A percentile compares a stretch with the other conserved stretches of the same genome.
These are phyloP conservation scores for Blomia tropicalis DNA, from an alignment of 2,888 invertebrate genomes.

Conservation along the genomic window DNA sequence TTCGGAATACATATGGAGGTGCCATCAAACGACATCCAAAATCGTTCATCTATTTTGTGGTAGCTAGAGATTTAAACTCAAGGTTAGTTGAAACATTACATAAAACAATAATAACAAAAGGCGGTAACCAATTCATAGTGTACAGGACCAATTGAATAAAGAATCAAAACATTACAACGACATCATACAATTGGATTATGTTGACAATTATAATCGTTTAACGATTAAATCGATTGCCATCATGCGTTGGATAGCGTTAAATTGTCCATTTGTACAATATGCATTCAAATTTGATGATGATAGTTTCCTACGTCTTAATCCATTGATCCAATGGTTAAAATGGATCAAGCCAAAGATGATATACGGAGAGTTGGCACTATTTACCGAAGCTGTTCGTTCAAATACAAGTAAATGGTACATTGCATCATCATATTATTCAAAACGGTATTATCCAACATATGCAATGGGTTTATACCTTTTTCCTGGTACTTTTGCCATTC, in stretches of 20 bases:
- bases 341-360: neutral
- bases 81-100: neutral
- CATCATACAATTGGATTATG: conserved; percentile 1
- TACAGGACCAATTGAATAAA: neutral
- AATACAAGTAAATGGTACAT: neutral
- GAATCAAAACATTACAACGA: neutral
- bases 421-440: neutral
- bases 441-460: neutral
- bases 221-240: conserved; percentile 15
- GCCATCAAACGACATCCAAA: neutral
- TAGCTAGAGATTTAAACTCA: neutral
- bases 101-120: neutral
- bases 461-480: neutral
- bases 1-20: neutral
- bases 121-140: neutral
- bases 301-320: neutral
- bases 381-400: neutral
- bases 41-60: neutral
- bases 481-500: neutral
- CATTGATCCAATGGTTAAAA: neutral
- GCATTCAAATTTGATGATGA: conserved; percentile 15
- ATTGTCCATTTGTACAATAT: conserved; percentile 13
- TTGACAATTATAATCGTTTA: conserved; percentile 13
- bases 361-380: neutral
- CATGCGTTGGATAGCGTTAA: conserved; percentile 5